These are phyloP conservation scores for Hyperoplus immaculatus DNA, from an alignment of 2,797 vertebrate species.

Conservation along the genomic window DNA sequence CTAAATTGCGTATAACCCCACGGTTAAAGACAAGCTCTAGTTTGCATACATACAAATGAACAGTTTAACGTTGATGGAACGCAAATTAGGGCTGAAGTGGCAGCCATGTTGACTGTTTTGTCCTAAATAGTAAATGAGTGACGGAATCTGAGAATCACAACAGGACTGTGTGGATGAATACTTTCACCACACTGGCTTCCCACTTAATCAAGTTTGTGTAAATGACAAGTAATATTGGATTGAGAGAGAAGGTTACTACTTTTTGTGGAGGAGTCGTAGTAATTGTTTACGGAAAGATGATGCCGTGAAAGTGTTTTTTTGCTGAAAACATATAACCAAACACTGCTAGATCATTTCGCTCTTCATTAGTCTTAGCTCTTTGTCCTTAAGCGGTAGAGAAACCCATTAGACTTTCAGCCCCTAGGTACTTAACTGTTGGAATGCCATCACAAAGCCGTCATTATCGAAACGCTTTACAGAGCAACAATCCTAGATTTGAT, in stretches of 20 bases:
- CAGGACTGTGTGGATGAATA: constrained; percentile 9
- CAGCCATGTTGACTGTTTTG: constrained; percentile 16
- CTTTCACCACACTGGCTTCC: constrained; percentile 4
- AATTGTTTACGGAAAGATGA: constrained; percentile 33
- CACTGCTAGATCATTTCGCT: constrained; percentile 49
- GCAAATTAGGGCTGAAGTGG: constrained; percentile 59
- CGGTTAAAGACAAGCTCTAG: constrained; percentile 64
- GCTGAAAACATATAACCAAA: constrained; percentile 44
- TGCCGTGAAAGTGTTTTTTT: constrained; percentile 30
- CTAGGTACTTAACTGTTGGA: constrained; percentile 50
- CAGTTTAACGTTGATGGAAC: constrained; percentile 66
- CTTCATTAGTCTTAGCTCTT: constrained; percentile 67
- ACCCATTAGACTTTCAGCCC: constrained; percentile 36
- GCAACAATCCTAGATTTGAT: constrained; percentile 28
- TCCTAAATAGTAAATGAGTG: not conserved
- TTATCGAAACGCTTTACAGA: constrained; percentile 48
- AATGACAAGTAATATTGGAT: constrained; percentile 44
- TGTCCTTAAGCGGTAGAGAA: constrained; percentile 36
- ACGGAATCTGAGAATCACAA: constrained; percentile 1
- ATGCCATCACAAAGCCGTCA: constrained; percentile 48
- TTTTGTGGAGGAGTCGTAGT: constrained; percentile 32
- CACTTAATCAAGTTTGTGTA: constrained; percentile 35
- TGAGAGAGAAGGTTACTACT: not conserved
- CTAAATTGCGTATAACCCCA: constrained; percentile 76
- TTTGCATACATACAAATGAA: constrained; percentile 76